A percentile compares a stretch with the other conserved stretches of the same genome.
These are phyloP conservation scores for Miltochrista miniata DNA, from an alignment of 2,888 invertebrate species.

Conservation along the genomic window DNA sequence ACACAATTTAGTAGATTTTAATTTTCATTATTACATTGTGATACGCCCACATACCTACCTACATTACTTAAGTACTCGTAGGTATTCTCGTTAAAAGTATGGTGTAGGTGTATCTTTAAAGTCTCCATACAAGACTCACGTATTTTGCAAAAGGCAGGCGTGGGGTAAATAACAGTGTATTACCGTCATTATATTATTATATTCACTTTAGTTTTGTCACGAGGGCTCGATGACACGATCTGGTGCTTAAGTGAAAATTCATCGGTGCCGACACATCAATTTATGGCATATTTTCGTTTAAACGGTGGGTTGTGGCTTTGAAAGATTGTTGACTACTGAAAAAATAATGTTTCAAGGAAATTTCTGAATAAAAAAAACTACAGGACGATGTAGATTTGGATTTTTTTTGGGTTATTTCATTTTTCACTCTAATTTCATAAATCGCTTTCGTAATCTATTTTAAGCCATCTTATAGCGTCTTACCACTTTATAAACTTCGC, in stretches of 20 bases:
- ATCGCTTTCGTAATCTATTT: too few relatives aligned
- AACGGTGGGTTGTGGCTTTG: background rate
- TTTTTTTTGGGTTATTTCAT: too few relatives aligned
- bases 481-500: too few relatives aligned
- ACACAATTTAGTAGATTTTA: slow-evolving; percentile 2
- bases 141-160: slow-evolving; percentile 45
- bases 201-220: slow-evolving; percentile 71
- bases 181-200: slow-evolving; percentile 68
- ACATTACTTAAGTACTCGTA: too few relatives aligned
- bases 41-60: slow-evolving; percentile 23
- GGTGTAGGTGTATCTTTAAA: slow-evolving; percentile 30
- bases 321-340: too few relatives aligned
- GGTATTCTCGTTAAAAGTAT: slow-evolving; percentile 35
- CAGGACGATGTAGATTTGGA: too few relatives aligned
- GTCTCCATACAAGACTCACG: slow-evolving; percentile 44
- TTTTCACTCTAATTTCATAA: too few relatives aligned
- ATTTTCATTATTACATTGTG: slow-evolving; percentile 28
- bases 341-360: too few relatives aligned
- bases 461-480: too few relatives aligned
- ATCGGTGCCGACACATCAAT: slow-evolving; percentile 27
- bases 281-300: slow-evolving; percentile 21
- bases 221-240: slow-evolving; percentile 57
- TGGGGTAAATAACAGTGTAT: slow-evolving; percentile 60
- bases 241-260: slow-evolving; percentile 51
- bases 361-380: too few relatives aligned